phyloP scores from a whole-genome alignment of 1,140 invertebrate species.

The Protaetia brevitarsis region DNA sequence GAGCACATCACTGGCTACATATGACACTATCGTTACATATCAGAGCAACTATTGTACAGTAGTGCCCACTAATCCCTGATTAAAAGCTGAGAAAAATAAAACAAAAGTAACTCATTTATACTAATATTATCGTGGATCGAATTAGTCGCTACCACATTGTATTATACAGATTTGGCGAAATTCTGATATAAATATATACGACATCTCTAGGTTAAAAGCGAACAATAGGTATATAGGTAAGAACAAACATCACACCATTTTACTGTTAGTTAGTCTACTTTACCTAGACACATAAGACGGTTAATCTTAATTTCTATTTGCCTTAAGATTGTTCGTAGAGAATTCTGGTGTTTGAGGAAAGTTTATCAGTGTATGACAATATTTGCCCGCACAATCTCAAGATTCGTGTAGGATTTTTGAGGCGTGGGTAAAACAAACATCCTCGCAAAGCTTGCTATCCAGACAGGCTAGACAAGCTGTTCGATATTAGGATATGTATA shows the following conservation, averaged over 20 bases:
- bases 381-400: constrained; percentile 6
- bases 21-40: no score
- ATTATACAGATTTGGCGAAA: no score
- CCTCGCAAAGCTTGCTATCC: not conserved
- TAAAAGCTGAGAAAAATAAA: no score
- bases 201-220: not conserved
- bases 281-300: not conserved
- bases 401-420: constrained; percentile 6
- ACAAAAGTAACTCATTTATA: no score
- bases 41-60: no score
- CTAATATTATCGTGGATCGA: no score
- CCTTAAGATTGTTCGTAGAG: constrained; percentile 2
- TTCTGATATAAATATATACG: not conserved
- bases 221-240: not conserved
- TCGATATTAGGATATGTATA: constrained; percentile 10
- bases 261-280: not conserved
- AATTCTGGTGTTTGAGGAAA: constrained; percentile 3
- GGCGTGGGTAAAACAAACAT: constrained; percentile 14
- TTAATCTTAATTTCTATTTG: constrained; percentile 14
- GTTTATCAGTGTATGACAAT: constrained; percentile 9
- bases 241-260: not conserved
- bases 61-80: no score
- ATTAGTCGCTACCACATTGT: no score
- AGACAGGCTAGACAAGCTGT: not conserved
- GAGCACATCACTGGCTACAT: no score